These are phyloP conservation scores for Tetrapedia diversipes DNA, from an alignment of 2,888 invertebrate species.

Conservation along the genomic window DNA sequence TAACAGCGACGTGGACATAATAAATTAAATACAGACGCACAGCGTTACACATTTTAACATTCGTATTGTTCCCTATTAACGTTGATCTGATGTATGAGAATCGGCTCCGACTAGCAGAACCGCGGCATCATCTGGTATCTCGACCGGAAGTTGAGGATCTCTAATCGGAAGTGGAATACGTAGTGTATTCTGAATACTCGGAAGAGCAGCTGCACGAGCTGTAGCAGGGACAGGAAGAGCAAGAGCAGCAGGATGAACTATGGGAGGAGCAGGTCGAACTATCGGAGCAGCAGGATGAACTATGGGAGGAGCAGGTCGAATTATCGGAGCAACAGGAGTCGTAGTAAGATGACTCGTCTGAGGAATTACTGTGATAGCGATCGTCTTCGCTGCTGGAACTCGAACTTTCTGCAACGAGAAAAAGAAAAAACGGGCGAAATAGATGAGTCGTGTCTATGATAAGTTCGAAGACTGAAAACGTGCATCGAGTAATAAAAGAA, in stretches of 20 bases:
- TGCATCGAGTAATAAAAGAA: too few relatives aligned
- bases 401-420: slow-evolving; percentile 13
- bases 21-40: too few relatives aligned
- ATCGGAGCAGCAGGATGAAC: too few relatives aligned
- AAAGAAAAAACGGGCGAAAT: not conserved
- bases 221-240: not conserved
- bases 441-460: not conserved
- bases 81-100: not conserved
- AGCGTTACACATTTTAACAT: too few relatives aligned
- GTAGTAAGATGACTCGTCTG: not conserved
- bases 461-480: too few relatives aligned
- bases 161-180: slow-evolving; percentile 18
- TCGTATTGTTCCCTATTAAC: too few relatives aligned
- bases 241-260: too few relatives aligned
- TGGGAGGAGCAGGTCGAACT: too few relatives aligned
- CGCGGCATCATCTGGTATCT: not conserved
- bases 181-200: slow-evolving; percentile 38
- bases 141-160: not conserved
- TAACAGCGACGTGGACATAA: too few relatives aligned
- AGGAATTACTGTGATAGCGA: not conserved
- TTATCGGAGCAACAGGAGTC: slow-evolving; percentile 2
- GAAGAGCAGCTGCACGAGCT: not conserved
- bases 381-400: not conserved
- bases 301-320: too few relatives aligned
- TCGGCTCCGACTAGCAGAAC: not conserved